Evolutionary conservation across 2,888 invertebrate genomes (phyloP).

Genomic region (Eurytoma adleriae): DNA sequence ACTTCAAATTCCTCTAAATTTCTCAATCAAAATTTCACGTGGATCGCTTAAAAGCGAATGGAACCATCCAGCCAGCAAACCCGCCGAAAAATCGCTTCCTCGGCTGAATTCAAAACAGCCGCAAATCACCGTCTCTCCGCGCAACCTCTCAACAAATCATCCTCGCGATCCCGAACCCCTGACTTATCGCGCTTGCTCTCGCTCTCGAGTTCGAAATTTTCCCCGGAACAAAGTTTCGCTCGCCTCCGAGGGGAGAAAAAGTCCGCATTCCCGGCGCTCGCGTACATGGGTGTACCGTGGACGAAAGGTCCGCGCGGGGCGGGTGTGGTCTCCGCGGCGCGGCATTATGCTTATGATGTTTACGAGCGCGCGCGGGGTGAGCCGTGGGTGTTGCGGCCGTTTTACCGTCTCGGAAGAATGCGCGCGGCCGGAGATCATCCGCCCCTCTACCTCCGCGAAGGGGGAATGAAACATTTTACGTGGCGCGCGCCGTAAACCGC

Average conservation of each 20-base stretch:
- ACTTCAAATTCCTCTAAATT: no score
- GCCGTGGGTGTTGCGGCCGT: background rate
- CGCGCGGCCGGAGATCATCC: no score
- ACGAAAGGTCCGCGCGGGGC: conserved; percentile 36
- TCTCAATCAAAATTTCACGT: no score
- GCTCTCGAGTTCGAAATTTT: background rate
- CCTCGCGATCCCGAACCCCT: no score
- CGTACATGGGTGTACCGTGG: background rate
- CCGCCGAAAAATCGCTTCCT: no score
- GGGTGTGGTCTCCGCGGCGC: conserved; percentile 63
- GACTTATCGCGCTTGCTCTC: no score
- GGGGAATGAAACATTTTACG: conserved; percentile 42
- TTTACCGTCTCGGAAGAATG: conserved; percentile 51
- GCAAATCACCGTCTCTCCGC: no score
- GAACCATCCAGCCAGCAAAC: no score
- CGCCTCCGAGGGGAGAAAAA: background rate
- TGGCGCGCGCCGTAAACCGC: conserved; percentile 2
- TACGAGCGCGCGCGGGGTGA: conserved; percentile 65
- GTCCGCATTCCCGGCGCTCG: conserved; percentile 3
- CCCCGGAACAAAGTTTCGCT: background rate
- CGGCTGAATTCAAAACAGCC: no score
- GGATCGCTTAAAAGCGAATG: no score
- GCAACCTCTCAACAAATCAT: no score
- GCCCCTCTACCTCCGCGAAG: no score
- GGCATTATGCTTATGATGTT: conserved; percentile 67